Conservation (phyloP, 2,113 vertebrate genomes). For the Lophotis ruficrista region DNA sequence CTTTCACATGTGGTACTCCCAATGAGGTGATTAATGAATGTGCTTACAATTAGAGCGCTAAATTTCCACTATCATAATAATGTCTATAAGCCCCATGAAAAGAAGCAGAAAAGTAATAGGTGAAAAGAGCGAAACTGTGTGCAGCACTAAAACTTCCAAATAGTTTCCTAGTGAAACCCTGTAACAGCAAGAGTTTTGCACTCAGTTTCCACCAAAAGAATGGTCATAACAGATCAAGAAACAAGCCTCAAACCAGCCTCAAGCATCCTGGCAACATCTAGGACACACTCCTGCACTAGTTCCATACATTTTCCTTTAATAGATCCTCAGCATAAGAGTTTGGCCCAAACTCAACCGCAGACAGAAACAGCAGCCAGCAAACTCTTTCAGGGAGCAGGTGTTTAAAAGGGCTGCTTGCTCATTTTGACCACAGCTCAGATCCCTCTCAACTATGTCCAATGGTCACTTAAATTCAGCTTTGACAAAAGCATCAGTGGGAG, state of each 20-base stretch:
- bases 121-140: background rate
- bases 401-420: background rate
- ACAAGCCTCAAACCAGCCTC: background rate
- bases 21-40: background rate
- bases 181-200: background rate
- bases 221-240: background rate
- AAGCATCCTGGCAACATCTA: background rate
- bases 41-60: background rate
- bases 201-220: background rate
- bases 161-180: background rate
- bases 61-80: background rate
- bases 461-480: background rate
- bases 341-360: background rate
- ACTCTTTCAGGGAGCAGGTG: background rate
- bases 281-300: background rate
- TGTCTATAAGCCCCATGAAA: background rate
- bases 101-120: background rate
- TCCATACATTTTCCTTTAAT: background rate
- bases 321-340: background rate
- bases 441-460: fast-evolving
- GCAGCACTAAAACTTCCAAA: background rate
- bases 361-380: background rate
- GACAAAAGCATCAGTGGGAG: background rate
- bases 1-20: background rate
- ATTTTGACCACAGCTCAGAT: background rate